Evolutionary conservation across 1,140 invertebrate genomes (phyloP).

Genomic region (Drosophila willistoni): DNA sequence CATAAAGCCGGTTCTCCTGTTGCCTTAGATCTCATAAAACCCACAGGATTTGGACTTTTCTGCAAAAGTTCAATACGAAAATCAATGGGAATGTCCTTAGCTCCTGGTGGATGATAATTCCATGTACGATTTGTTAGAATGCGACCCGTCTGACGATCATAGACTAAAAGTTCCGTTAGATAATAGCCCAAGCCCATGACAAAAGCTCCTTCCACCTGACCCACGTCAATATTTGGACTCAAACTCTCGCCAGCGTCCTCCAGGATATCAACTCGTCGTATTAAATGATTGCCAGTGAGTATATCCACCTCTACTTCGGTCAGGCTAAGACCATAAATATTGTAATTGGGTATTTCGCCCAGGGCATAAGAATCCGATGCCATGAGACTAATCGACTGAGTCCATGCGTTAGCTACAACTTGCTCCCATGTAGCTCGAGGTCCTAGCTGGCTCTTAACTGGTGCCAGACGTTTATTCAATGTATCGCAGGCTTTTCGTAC

Average conservation of each 20-base stretch:
- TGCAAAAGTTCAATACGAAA: slow-evolving; percentile 90
- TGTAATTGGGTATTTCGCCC: slow-evolving; percentile 77
- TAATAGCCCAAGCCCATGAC: slow-evolving; percentile 93
- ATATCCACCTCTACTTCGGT: slow-evolving; percentile 89
- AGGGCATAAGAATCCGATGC: slow-evolving; percentile 84
- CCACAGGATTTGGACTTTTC: slow-evolving; percentile 88
- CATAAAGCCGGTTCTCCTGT: slow-evolving; percentile 92
- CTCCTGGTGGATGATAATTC: slow-evolving; percentile 91
- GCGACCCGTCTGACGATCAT: slow-evolving; percentile 86
- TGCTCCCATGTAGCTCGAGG: slow-evolving; percentile 86
- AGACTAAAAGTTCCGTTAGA: slow-evolving; percentile 88
- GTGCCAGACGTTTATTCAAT: slow-evolving; percentile 86
- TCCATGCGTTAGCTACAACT: slow-evolving; percentile 85
- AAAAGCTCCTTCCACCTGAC: slow-evolving; percentile 91
- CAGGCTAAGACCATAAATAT: slow-evolving; percentile 86
- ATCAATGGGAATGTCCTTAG: slow-evolving; percentile 92
- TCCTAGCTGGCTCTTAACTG: slow-evolving; percentile 85
- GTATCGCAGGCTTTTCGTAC: slow-evolving; percentile 88
- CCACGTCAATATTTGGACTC: slow-evolving; percentile 90
- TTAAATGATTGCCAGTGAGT: slow-evolving; percentile 87
- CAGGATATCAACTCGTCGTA: slow-evolving; percentile 88
- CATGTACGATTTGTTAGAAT: slow-evolving; percentile 90
- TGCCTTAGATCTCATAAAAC: slow-evolving; percentile 91
- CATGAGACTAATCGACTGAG: slow-evolving; percentile 86
- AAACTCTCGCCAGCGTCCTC: slow-evolving; percentile 90